Evolutionary conservation across 2,888 invertebrate genomes (phyloP).

Genomic region (Phortica okadai): DNA sequence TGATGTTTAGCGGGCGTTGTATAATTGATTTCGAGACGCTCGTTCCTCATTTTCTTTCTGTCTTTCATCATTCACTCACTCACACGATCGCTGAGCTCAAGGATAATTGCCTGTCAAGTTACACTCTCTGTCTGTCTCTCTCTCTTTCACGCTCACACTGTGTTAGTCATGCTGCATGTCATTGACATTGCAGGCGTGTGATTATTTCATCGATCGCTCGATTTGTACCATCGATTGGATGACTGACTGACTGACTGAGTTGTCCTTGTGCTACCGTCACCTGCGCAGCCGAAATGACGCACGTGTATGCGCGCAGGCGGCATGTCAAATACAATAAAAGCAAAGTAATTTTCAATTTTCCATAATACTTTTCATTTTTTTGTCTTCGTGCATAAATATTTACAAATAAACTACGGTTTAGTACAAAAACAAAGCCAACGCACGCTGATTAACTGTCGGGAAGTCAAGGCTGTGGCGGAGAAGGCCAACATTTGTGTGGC

Average conservation of each 20-base stretch:
- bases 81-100: background rate
- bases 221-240: background rate
- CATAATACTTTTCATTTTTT: background rate
- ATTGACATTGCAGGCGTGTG: background rate
- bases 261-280: conserved; percentile 5
- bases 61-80: background rate
- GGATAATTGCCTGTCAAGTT: background rate
- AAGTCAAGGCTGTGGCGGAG: too few relatives aligned
- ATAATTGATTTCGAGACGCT: conserved; percentile 25
- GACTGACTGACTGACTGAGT: background rate
- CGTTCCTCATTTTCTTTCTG: background rate
- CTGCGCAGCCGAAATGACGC: background rate
- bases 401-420: too few relatives aligned
- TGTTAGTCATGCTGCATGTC: background rate
- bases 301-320: background rate
- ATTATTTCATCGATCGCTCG: background rate
- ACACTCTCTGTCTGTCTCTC: too few relatives aligned
- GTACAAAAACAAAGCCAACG: too few relatives aligned
- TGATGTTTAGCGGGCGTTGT: conserved; percentile 13
- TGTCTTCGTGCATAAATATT: too few relatives aligned
- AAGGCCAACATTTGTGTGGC: too few relatives aligned
- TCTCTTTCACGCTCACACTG: background rate
- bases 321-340: background rate
- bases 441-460: too few relatives aligned
- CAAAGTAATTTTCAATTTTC: background rate